Evolutionary conservation across 2,797 vertebrate species (phyloP), one percentile per base, ranked within the genome.

Genomic region (Microctenopoma stevenorrisi): DNA sequence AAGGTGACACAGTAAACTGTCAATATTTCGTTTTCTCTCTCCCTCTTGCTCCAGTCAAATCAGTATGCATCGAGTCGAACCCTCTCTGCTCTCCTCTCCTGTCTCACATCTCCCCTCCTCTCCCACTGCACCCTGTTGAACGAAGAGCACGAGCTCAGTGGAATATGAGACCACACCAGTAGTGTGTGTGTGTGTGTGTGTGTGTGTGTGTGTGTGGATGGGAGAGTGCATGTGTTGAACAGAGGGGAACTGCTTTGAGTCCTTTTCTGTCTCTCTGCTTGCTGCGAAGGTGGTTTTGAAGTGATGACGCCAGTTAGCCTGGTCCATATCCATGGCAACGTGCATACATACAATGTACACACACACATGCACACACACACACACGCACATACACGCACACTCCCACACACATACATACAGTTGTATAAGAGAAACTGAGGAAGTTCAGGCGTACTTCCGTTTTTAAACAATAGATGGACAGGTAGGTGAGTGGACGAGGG

Each of bases 211-310:
- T 58, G 64, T 66, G 74, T 75, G 57, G 68, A 64, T 72, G 72
- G 69, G 56, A 63, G 68, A 56, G 68, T 74, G 81, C 70, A 86
- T 73, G 83, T 81, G 83, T 79, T 59, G 74, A 86, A 73, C 77
- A 80, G 68, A 79, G 76, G 75, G 64, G 64, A 81, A 79, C 79
- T 73, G 76, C 70, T 86, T 67, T 88, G 66, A 88, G 73, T 89
- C 61, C 58, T 59, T 81, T 81, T 79, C 82, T 78, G 50, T 80
- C 81, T 84, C 83, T 85, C 76, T 60, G 53, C 84, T 89, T 63
- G 64, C 87, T 89, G 81, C 65, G 67, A 91, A 91, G 92, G 90
- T 88, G 87, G 85, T 86, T 92, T 91, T 89, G 85, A 92, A 92
- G 86, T 84, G 86, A 90, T 92, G 91, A 91, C 84, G 87, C 80